These are phyloP conservation scores for Eupsittula cactorum DNA, from an alignment of 2,113 vertebrate genomes.

Conservation along the genomic window DNA sequence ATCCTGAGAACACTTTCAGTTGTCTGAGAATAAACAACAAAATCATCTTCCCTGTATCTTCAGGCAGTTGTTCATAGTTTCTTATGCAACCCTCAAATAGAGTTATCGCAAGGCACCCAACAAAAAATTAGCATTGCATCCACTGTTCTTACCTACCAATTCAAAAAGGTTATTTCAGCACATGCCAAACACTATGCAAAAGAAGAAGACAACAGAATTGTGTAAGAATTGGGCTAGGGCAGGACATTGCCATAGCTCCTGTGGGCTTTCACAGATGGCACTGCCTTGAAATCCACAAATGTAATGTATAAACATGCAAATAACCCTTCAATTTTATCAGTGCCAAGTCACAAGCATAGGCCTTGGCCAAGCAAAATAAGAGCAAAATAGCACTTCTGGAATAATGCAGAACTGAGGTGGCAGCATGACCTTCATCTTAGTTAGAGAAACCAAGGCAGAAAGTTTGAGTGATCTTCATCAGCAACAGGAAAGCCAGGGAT, in stretches of 20 bases:
- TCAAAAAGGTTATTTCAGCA: neutral
- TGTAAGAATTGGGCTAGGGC: neutral
- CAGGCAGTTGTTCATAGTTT: neutral
- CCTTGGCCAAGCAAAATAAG: neutral
- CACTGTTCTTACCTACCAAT: neutral
- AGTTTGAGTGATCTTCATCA: neutral
- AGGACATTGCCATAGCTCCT: neutral
- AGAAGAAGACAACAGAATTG: neutral
- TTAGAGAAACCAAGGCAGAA: neutral
- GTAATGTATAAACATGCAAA: neutral
- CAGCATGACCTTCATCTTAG: neutral
- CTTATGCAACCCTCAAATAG: neutral
- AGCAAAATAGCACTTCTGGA: neutral
- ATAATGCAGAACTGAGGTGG: neutral
- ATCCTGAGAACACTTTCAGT: neutral
- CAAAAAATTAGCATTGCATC: neutral
- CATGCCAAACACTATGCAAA: neutral
- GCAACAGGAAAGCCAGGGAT: neutral
- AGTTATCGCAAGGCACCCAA: neutral
- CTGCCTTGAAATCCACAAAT: neutral
- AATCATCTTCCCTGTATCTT: neutral
- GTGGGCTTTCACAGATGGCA: neutral
- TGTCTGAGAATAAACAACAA: neutral
- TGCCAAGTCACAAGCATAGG: neutral
- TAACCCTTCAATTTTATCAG: neutral